These are phyloP conservation scores for Drosophila gaucha DNA, from an alignment of 2,888 invertebrate species.

Conservation along the genomic window DNA sequence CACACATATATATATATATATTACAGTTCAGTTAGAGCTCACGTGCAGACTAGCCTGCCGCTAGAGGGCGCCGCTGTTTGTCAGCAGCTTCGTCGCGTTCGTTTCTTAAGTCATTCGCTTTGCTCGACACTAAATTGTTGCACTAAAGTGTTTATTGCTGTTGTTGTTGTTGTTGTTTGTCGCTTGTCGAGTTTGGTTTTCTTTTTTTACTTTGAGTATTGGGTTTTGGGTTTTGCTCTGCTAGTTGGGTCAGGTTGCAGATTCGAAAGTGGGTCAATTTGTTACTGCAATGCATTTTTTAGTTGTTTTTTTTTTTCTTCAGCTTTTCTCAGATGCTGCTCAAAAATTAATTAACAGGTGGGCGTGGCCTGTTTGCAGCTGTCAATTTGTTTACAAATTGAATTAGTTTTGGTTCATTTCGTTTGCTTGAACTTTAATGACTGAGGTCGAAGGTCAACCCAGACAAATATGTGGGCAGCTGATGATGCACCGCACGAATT, in stretches of 20 bases:
- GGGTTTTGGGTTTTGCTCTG: constrained; percentile 60
- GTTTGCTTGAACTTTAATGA: constrained; percentile 1
- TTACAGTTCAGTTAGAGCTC: constrained; percentile 30
- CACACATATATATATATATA: constrained; percentile 21
- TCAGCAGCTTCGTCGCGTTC: constrained; percentile 64
- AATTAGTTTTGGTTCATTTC: constrained; percentile 38
- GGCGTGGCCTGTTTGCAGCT: constrained; percentile 49
- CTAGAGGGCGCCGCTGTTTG: constrained; percentile 56
- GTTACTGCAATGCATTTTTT: constrained; percentile 75
- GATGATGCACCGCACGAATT: constrained; percentile 49
- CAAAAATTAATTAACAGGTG: constrained; percentile 70
- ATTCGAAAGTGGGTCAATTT: constrained; percentile 80
- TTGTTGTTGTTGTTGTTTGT: constrained; percentile 57
- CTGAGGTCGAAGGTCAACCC: constrained; percentile 58
- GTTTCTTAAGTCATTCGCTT: constrained; percentile 79
- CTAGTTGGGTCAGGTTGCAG: constrained; percentile 80
- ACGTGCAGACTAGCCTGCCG: constrained; percentile 19
- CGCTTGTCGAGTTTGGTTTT: constrained; percentile 60
- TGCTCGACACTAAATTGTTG: constrained; percentile 74
- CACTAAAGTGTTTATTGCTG: constrained; percentile 62
- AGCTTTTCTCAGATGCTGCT: constrained; percentile 19
- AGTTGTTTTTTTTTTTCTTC: background rate
- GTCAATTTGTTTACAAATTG: constrained; percentile 53
- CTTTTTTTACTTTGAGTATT: constrained; percentile 33
- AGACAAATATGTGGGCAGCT: constrained; percentile 46